These are phyloP conservation scores for Drosophila navojoa DNA, from an alignment of 1,140 invertebrate genomes.

Conservation along the genomic window DNA sequence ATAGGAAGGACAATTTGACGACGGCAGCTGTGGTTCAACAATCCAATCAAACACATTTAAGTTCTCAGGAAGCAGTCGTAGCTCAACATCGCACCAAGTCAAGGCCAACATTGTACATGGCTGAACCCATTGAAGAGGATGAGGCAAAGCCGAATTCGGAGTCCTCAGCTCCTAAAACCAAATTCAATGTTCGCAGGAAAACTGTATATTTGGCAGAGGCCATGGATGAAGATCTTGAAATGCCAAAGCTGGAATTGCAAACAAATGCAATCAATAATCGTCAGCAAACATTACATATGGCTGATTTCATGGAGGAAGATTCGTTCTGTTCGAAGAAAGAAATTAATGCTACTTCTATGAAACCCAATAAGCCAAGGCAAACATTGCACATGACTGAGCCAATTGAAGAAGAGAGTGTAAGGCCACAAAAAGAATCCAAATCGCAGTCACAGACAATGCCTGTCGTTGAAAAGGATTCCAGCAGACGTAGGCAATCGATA, in stretches of 20 bases:
- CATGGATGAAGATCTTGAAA: background rate
- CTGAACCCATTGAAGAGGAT: slow-evolving; percentile 18
- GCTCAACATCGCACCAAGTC: background rate
- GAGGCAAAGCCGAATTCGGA: background rate
- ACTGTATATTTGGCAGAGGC: background rate
- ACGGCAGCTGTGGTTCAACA: background rate
- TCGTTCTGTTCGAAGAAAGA: background rate
- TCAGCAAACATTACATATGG: background rate
- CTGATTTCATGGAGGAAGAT: background rate
- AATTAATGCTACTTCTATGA: background rate
- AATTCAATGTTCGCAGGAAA: background rate
- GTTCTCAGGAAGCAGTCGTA: background rate
- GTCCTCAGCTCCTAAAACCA: background rate
- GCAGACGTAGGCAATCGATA: slow-evolving; percentile 3
- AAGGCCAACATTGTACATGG: slow-evolving; percentile 4
- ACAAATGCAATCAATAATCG: background rate
- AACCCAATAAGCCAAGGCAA: background rate
- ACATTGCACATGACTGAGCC: slow-evolving; percentile 10
- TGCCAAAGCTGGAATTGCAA: background rate
- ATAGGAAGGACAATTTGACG: background rate
- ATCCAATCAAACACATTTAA: background rate
- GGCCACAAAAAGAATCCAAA: background rate
- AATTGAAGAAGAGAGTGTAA: slow-evolving; percentile 6
- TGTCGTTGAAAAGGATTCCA: background rate
- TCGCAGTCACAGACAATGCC: background rate